Base-by-base conservation (phyloP, 1,140 invertebrate genomes). In the Solen grandis region DNA sequence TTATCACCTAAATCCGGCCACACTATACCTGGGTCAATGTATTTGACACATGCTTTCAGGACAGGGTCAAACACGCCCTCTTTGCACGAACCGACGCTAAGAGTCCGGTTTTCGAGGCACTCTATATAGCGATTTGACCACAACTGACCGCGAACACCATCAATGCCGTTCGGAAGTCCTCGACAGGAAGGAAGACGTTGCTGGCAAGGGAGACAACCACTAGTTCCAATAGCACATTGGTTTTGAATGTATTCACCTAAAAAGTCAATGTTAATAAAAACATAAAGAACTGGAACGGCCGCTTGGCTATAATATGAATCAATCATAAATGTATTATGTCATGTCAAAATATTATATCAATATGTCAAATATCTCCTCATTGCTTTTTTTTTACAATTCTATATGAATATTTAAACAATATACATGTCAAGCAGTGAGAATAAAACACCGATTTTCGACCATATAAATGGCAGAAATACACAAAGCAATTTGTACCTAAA, bases 171-270 rank as follows among this genome's bases (percentile, higher is more conserved):
- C 2, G 82, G 63, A 5, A 83, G 60, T 19, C 68, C 81, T n/a
- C 57, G 41, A 78, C 84, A 85, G 54, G 74, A 80, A 5, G 86
- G 80, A 0, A 74, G 63, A 16, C 70, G 60, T 16, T 81, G 60
- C n/a, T 59, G 41, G 50, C 82, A 86, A 13, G 74, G 81, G 14
- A 68, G 36, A 66, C 81, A 87, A 27, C 16, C 62, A 13, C 38
- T 50, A 33, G 66, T 59, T 4, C 38, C 46, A 16, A 33, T 41
- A 46, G 31, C 46, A 63, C 84, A 85, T 38, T 73, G 46, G 59
- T 85, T 85, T 27, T 81, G 77, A 29, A 38, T 60, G 66, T 85
- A 85, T 33, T 83, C 84, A 81, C 84, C 84, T 85, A 33, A 14
- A 31, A 55, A 52, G 10, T 36, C 25, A 59, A 62, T 29, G 2